Evolutionary conservation across 2,797 vertebrate genomes (phyloP), one percentile per base, ranked within the genome.

Genomic region (Cuniculus paca): DNA sequence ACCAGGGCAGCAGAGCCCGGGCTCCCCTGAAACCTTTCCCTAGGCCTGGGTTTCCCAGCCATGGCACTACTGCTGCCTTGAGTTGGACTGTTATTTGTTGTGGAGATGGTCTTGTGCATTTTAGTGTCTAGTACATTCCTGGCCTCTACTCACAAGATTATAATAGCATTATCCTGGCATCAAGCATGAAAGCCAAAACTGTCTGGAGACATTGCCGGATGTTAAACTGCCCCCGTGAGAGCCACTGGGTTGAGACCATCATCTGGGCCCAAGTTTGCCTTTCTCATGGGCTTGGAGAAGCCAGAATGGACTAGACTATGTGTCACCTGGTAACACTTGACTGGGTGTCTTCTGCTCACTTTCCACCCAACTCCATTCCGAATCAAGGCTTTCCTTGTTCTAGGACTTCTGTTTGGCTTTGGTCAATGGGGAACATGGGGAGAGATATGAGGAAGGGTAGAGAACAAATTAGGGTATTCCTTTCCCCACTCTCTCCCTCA

Each of bases 361-460:
- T 70, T 88, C 42, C 0, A 0, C 1, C 0, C 17, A 20, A 52
- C 58, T 86, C 68, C 4, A 60, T 5, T 24, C 3, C 2, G 4
- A 42, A 63, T 77, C n/a, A 20, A 63, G 48, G 81, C 11, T 2
- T 56, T 14, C 8, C 34, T n/a, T 58, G 42, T 10, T 22, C 20
- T 74, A 19, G 17, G 42, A 42, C 58, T 88, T 88, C 58, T 58
- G n/a, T 8, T 77, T 77, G 65, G 42, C 36, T 88, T 94, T 56
- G 36, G 56, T 22, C 68, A 63, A 4, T 20, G 14, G 28, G 39
- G 17, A 77, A 72, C 0, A 16, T 1, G 68, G 45, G 36, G 68
- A 79, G 45, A 22, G 42, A 75, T n/a, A 0, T 45, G 42, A 84
- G 79, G 63, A 83, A 56, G 1, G 17, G 11, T 45, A 14, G 68